Percentiles rank a stretch among this genome's conserved stretches.
These are phyloP conservation scores for Epirrhoe alternata DNA, from an alignment of 2,888 invertebrate species.

Conservation along the genomic window DNA sequence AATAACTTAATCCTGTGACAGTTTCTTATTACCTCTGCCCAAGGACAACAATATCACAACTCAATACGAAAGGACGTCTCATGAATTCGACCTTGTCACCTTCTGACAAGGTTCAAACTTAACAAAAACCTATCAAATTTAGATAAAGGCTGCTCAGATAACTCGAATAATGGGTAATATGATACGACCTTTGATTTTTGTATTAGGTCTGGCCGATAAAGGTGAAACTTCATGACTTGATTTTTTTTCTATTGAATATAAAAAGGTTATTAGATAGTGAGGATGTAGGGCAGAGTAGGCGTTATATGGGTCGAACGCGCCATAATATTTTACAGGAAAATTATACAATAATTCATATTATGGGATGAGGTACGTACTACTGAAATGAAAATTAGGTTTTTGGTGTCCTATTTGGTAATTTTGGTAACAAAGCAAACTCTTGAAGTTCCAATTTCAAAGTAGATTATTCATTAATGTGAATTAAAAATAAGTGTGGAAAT, in stretches of 20 bases:
- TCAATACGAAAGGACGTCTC: constrained; percentile 37
- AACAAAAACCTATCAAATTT: constrained; percentile 32
- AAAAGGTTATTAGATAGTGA: neutral
- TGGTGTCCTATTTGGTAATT: too few species aligned
- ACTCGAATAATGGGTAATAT: constrained; percentile 39
- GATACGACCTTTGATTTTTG: constrained; percentile 28
- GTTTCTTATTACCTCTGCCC: constrained; percentile 11
- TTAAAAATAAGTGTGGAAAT: too few species aligned
- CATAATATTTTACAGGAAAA: too few species aligned
- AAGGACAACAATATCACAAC: constrained; percentile 11
- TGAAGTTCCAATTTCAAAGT: too few species aligned
- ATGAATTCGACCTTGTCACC: constrained; percentile 32
- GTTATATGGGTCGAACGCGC: too few species aligned
- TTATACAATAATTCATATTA: too few species aligned
- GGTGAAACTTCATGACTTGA: neutral
- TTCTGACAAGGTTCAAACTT: constrained; percentile 27
- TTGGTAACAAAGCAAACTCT: too few species aligned
- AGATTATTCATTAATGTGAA: too few species aligned
- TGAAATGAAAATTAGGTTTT: too few species aligned
- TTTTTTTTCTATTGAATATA: neutral
- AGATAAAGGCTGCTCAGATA: constrained; percentile 24
- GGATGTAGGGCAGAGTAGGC: neutral
- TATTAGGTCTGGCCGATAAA: neutral
- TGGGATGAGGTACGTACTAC: too few species aligned
- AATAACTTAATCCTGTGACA: constrained; percentile 7